Conservation (phyloP, 2,797 vertebrate genomes). For the Muraenolepis orangiensis region DNA sequence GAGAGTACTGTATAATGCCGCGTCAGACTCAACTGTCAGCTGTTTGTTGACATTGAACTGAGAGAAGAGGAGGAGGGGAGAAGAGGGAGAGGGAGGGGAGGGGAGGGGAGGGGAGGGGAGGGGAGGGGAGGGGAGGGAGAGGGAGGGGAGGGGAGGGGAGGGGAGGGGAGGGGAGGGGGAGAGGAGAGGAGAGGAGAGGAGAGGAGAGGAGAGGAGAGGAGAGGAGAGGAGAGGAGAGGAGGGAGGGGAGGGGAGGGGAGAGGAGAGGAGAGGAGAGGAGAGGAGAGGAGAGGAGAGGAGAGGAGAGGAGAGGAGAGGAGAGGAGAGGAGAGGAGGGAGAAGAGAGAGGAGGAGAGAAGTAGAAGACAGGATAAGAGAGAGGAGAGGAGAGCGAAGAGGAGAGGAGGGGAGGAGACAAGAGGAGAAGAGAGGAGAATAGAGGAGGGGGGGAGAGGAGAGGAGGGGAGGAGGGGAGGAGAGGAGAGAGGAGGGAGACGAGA, state of each 20-base stretch:
- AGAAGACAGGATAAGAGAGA: no score
- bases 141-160: no score
- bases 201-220: no score
- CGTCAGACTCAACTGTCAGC: slow-evolving; percentile 65
- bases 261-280: neutral
- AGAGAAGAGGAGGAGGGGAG: slow-evolving; percentile 11
- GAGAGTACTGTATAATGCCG: slow-evolving; percentile 53
- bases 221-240: no score
- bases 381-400: slow-evolving; percentile 5
- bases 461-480: neutral
- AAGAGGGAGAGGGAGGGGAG: neutral
- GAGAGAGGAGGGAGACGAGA: no score
- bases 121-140: neutral
- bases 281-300: no score
- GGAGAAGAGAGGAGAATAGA: no score
- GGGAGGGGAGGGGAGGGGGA: no score
- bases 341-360: neutral
- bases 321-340: slow-evolving; percentile 14
- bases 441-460: slow-evolving; percentile 6
- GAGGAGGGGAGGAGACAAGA: slow-evolving; percentile 1
- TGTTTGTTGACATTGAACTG: slow-evolving; percentile 65
- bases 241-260: no score
- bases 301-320: neutral
- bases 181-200: neutral
- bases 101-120: no score